These are phyloP conservation scores for Podarcis raffonei DNA, from an alignment of 2,113 vertebrate genomes.

Conservation along the genomic window DNA sequence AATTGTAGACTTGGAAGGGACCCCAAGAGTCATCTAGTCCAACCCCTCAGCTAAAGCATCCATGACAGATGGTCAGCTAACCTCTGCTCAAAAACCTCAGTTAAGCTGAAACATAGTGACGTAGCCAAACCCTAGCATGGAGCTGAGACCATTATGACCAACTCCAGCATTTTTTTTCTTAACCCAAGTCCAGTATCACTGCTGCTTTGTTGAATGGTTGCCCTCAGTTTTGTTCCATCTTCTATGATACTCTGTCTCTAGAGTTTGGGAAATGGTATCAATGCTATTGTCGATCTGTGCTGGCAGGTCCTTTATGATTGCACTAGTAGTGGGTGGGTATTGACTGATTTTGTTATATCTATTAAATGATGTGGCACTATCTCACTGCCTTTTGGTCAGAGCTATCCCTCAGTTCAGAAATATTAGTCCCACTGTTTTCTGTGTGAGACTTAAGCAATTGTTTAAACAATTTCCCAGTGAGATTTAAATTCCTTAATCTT, in stretches of 20 bases:
- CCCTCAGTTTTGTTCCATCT: background rate
- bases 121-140: background rate
- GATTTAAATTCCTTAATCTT: background rate
- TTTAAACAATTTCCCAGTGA: background rate
- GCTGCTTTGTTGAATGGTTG: background rate
- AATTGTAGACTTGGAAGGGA: background rate
- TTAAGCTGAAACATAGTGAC: background rate
- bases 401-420: background rate
- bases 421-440: background rate
- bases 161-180: background rate
- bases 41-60: too few species aligned
- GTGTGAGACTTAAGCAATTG: background rate
- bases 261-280: background rate
- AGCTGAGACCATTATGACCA: too few species aligned
- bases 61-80: too few species aligned
- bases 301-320: background rate
- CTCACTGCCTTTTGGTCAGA: conserved; percentile 18
- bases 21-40: background rate
- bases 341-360: conserved; percentile 16
- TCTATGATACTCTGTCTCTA: background rate
- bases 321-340: background rate
- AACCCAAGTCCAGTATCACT: background rate
- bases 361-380: conserved; percentile 12
- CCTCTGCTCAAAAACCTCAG: too few species aligned
- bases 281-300: background rate